phyloP scores from a whole-genome alignment of 2,797 vertebrate species.

The Cheirogaleus major region DNA sequence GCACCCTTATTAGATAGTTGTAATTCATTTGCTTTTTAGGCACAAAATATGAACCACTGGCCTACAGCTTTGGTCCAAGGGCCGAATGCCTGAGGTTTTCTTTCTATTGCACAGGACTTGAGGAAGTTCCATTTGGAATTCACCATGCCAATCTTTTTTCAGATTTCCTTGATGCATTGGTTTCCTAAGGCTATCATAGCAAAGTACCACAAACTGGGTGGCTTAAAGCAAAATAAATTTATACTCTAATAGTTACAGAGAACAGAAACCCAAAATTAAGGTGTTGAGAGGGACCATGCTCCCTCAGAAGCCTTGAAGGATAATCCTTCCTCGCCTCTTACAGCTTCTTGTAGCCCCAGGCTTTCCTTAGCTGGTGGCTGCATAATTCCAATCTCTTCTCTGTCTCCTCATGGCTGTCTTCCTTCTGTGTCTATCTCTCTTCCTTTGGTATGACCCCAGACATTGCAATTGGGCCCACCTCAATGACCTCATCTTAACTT shows the following conservation, averaged over 20 bases:
- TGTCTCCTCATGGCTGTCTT: not conserved
- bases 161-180: not conserved
- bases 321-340: not conserved
- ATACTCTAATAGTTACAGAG: not conserved
- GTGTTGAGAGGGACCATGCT: fast-evolving
- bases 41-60: not conserved
- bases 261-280: not conserved
- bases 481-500: not conserved
- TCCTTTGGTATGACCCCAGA: not conserved
- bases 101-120: not conserved
- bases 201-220: not conserved
- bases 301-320: not conserved
- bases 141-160: not conserved
- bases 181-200: not conserved
- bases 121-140: not conserved
- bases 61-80: too few relatives aligned
- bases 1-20: fast-evolving
- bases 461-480: not conserved
- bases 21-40: not conserved
- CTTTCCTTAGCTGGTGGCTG: fast-evolving
- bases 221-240: not conserved
- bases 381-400: not conserved
- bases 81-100: not conserved
- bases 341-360: not conserved
- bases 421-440: not conserved